Conservation (phyloP, 2,113 vertebrate genomes). For the Chamaea fasciata region DNA sequence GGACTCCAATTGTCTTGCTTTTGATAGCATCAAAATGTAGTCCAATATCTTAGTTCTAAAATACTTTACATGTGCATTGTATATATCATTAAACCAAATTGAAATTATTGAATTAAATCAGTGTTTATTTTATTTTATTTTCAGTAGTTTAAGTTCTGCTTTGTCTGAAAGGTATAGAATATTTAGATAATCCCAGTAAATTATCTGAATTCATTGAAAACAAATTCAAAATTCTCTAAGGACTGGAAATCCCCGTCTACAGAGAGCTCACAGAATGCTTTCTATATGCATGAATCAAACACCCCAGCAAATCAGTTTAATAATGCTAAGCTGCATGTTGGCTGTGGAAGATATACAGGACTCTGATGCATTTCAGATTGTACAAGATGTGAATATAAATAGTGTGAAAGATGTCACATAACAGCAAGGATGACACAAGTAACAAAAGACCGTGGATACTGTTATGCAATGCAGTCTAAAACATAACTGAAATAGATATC, state of each 20-base stretch:
- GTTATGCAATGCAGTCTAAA: neutral
- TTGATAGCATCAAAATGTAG: neutral
- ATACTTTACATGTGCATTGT: neutral
- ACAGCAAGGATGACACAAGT: neutral
- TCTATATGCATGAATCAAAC: neutral
- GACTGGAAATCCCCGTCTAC: neutral
- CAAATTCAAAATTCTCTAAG: neutral
- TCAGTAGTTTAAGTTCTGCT: neutral
- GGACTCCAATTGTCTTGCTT: neutral
- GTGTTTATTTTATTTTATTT: neutral
- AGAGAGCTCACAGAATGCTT: neutral
- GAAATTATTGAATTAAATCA: neutral
- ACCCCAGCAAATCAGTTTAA: neutral
- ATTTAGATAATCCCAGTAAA: neutral
- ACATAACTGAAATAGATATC: neutral
- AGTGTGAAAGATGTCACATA: neutral
- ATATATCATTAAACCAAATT: neutral
- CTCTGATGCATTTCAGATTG: conserved; percentile 8
- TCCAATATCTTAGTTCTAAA: neutral
- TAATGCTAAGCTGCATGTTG: neutral
- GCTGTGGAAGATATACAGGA: neutral
- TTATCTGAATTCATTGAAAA: neutral
- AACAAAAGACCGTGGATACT: neutral
- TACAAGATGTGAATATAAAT: conserved; percentile 5
- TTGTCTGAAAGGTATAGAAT: neutral